Evolutionary conservation across 2,888 invertebrate species (phyloP), one percentile per base, ranked within the genome.

Genomic region (Athetis lepigone): DNA sequence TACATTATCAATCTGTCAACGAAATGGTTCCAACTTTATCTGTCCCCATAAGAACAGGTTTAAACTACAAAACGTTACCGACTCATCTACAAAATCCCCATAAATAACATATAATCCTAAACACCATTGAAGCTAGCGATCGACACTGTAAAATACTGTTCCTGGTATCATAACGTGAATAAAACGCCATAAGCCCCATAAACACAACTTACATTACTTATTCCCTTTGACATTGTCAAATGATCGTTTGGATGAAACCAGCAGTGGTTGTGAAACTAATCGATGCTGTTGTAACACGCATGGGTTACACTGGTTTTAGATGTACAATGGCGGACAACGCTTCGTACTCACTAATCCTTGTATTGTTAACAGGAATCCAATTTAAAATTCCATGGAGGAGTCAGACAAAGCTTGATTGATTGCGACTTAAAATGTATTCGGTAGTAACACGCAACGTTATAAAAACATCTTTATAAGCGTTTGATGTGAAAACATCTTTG

Each of bases 281-380:
- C 66, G 59, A 67, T 79, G 61, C 16, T 39, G 62, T 46, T 42
- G 61, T 37, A 62, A 68, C 65, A 71, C 61, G 56, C 18, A 69
- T 47, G 63, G 45, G 47, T 60, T 55, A 55, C 57, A 60, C 45
- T 36, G 58, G 67, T 59, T 70, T 67, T 68, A 59, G 74, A 58
- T 68, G 87, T 90, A 87, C 86, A 80, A 70, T 76, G 83, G 68
- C 80, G 73, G 84, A 92, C 92, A 92, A 92, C 88, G 88, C 89
- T 88, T 85, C 84, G 77, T 80, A 79, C 86, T 76, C 75, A 85
- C 87, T 94, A 94, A 94, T 92, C 94, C 93, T 68, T 80, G 89
- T 88, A 94, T 94, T 94, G 94, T 94, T 90, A 90, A 89, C 89
- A 86, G 85, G 86, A 90, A 93, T 94, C 92, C 94, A 94, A 94